A percentile compares a stretch with the other conserved stretches of the same genome.
Evolutionary conservation across 1,140 invertebrate species (phyloP).

Genomic region (Drosophila pectinifera): DNA sequence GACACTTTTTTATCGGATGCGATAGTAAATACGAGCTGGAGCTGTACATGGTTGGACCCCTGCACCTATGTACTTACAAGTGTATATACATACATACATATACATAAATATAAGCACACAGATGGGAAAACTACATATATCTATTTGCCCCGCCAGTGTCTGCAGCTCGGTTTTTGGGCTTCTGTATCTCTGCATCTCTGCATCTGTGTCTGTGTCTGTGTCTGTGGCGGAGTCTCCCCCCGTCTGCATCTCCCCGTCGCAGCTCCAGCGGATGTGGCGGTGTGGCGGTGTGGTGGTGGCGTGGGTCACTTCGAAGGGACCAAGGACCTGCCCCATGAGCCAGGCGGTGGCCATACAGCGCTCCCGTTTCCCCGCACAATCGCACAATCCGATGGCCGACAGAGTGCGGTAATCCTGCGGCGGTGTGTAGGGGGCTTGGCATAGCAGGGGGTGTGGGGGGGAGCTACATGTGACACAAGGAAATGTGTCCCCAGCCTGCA

Average conservation of each 20-base stretch:
- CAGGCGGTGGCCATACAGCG: conserved; percentile 25
- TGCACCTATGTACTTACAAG: background rate
- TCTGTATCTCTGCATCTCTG: background rate
- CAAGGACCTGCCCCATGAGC: conserved; percentile 38
- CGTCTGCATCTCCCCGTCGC: conserved; percentile 3
- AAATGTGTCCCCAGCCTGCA: conserved; percentile 65
- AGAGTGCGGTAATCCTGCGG: conserved; percentile 53
- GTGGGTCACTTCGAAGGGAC: conserved; percentile 27
- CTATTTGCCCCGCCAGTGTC: conserved; percentile 3
- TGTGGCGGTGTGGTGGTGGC: background rate
- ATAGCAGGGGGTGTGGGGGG: background rate
- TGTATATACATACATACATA: too few species aligned
- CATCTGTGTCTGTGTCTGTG: conserved; percentile 1
- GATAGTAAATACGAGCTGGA: conserved; percentile 39
- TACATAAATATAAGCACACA: conserved; percentile 11
- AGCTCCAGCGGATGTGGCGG: background rate
- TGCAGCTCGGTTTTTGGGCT: conserved; percentile 7
- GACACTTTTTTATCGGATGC: conserved; percentile 45
- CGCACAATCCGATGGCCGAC: conserved; percentile 35
- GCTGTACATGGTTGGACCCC: conserved; percentile 16
- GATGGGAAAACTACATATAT: conserved; percentile 12
- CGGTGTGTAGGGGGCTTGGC: background rate
- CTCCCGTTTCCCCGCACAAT: conserved; percentile 63
- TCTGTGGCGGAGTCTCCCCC: too few species aligned
- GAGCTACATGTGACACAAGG: conserved; percentile 65